Percentiles rank a stretch among this genome's conserved stretches.
phyloP scores from a whole-genome alignment of 1,140 invertebrate species.

The Drosophila ercepeae region DNA sequence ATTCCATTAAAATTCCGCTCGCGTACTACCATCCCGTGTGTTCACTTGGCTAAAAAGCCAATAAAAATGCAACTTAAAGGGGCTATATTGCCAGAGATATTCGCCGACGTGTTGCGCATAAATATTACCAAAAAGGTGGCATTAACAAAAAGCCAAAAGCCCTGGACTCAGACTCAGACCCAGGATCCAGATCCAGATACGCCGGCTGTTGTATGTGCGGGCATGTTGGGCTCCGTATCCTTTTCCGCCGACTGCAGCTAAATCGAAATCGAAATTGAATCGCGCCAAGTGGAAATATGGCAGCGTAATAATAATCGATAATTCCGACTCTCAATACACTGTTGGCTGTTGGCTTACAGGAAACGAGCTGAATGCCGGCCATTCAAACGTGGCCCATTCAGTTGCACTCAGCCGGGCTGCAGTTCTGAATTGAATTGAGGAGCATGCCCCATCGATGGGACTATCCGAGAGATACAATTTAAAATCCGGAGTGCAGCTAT shows the following conservation, averaged over 20 bases:
- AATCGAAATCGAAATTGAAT: slow-evolving; percentile 50
- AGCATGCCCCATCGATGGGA: slow-evolving; percentile 1
- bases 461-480: slow-evolving; percentile 19
- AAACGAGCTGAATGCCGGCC: slow-evolving; percentile 25
- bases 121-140: slow-evolving; percentile 60
- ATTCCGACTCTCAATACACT: slow-evolving; percentile 50
- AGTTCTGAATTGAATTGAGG: slow-evolving; percentile 11
- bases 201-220: slow-evolving; percentile 8
- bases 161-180: not conserved
- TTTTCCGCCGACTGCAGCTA: slow-evolving; percentile 22
- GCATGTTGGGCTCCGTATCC: slow-evolving; percentile 21
- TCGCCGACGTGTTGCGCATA: slow-evolving; percentile 69
- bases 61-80: slow-evolving; percentile 81
- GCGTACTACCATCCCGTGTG: slow-evolving; percentile 27
- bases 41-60: slow-evolving; percentile 66
- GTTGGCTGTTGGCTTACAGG: not conserved
- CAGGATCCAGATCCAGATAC: not conserved
- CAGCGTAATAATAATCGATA: slow-evolving; percentile 45
- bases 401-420: slow-evolving; percentile 34
- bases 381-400: slow-evolving; percentile 42
- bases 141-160: slow-evolving; percentile 29
- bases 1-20: slow-evolving; percentile 60
- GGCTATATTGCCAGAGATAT: slow-evolving; percentile 70
- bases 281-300: slow-evolving; percentile 5
- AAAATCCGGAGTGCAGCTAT: slow-evolving; percentile 8